Conservation (phyloP, 1,140 invertebrate species). For the Pseudoatta argentina region DNA sequence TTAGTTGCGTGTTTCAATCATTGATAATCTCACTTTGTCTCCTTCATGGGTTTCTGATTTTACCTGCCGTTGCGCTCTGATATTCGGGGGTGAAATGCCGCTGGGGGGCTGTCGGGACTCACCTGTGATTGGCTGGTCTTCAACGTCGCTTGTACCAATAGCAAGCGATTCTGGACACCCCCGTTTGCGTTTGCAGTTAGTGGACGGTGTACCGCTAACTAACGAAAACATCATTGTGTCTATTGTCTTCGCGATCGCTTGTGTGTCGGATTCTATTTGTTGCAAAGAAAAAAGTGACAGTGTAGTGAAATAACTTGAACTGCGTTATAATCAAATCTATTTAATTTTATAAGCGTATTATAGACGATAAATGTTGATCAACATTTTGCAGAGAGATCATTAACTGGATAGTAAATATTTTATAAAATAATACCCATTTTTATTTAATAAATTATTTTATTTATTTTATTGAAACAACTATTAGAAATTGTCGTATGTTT, state of each 20-base stretch:
- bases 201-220: conserved; percentile 68
- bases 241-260: conserved; percentile 80
- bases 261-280: conserved; percentile 77
- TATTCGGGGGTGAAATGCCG: conserved; percentile 76
- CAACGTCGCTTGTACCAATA: conserved; percentile 80
- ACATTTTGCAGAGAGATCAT: conserved; percentile 9
- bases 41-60: conserved; percentile 80
- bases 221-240: conserved; percentile 82
- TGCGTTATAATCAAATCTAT: neutral
- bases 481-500: neutral
- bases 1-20: neutral
- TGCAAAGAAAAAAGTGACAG: neutral
- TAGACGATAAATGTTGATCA: neutral
- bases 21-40: conserved; percentile 49
- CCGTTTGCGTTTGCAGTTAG: conserved; percentile 74
- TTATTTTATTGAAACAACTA: neutral
- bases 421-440: neutral
- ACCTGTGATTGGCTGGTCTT: conserved; percentile 80
- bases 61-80: conserved; percentile 79
- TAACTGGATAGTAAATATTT: conserved; percentile 46
- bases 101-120: conserved; percentile 73
- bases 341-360: neutral
- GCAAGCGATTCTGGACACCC: conserved; percentile 79
- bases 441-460: conserved; percentile 25
- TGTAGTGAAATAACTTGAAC: conserved; percentile 33